These are phyloP conservation scores for Amphipyra tragopoginis DNA, from an alignment of 2,888 invertebrate species.

Conservation along the genomic window DNA sequence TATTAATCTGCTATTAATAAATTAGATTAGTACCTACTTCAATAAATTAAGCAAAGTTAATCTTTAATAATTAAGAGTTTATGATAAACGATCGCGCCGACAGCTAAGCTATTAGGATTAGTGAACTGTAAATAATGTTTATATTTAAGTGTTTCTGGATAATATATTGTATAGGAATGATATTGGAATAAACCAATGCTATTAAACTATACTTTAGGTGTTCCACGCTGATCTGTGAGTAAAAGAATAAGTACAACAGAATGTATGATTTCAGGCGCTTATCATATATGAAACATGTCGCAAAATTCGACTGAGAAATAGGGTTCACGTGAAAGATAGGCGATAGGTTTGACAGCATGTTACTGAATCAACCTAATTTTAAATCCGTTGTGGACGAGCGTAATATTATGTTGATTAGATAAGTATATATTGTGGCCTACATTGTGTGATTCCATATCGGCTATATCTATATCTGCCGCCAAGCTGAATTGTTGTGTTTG, in stretches of 20 bases:
- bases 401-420: too few species aligned
- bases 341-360: too few species aligned
- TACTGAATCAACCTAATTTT: too few species aligned
- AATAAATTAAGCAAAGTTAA: constrained; percentile 37
- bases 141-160: constrained; percentile 1
- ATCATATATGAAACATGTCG: constrained; percentile 41
- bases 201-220: not conserved
- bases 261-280: constrained; percentile 12
- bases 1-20: constrained; percentile 29
- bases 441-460: too few species aligned
- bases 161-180: constrained; percentile 17
- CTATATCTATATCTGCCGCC: too few species aligned
- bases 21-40: constrained; percentile 29
- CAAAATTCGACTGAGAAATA: constrained; percentile 5
- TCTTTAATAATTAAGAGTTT: constrained; percentile 36
- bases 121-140: constrained; percentile 1
- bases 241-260: constrained; percentile 8
- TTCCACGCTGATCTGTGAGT: not conserved
- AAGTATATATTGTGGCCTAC: too few species aligned
- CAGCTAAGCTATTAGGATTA: constrained; percentile 17
- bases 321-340: too few species aligned
- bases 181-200: constrained; percentile 1
- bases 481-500: too few species aligned
- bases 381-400: too few species aligned
- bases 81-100: constrained; percentile 35